Conservation (phyloP, 2,888 invertebrate species). For the Schizotus pectinicornis region DNA sequence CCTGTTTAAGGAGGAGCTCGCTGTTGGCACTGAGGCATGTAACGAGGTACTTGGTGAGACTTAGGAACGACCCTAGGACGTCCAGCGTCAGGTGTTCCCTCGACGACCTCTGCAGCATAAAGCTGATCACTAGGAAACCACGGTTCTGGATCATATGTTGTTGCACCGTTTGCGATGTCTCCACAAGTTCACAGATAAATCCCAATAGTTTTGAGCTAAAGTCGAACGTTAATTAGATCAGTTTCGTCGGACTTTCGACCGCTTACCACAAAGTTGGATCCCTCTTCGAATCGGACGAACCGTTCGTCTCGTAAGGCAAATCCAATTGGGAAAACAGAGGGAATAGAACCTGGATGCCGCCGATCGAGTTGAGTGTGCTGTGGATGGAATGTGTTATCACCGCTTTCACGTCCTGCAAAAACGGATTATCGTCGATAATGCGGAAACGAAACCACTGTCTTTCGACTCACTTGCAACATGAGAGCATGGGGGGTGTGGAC, state of each 20-base stretch:
- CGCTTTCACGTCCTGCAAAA: constrained; percentile 93
- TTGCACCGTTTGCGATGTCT: constrained; percentile 96
- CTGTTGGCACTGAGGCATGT: constrained; percentile 93
- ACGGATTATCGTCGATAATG: background rate
- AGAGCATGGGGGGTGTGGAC: constrained; percentile 99
- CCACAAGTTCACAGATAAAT: constrained; percentile 96
- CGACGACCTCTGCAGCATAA: constrained; percentile 91
- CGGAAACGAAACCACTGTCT: constrained; percentile 20
- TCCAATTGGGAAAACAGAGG: constrained; percentile 98
- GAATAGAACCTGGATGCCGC: constrained; percentile 97
- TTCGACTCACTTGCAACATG: constrained; percentile 86
- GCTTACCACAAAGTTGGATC: constrained; percentile 88
- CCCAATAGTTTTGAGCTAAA: constrained; percentile 92
- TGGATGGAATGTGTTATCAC: constrained; percentile 99
- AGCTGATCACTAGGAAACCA: constrained; percentile 97
- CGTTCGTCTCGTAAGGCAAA: constrained; percentile 83
- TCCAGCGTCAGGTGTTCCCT: constrained; percentile 93
- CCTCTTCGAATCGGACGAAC: constrained; percentile 79
- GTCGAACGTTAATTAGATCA: constrained; percentile 29
- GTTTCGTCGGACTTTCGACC: background rate
- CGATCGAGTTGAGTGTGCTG: constrained; percentile 97
- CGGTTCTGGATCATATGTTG: constrained; percentile 99
- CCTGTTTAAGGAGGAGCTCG: constrained; percentile 90
- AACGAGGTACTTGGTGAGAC: constrained; percentile 90
- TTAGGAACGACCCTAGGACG: constrained; percentile 90